phyloP scores from a whole-genome alignment of 2,888 invertebrate genomes.

The Arenicola marina region DNA sequence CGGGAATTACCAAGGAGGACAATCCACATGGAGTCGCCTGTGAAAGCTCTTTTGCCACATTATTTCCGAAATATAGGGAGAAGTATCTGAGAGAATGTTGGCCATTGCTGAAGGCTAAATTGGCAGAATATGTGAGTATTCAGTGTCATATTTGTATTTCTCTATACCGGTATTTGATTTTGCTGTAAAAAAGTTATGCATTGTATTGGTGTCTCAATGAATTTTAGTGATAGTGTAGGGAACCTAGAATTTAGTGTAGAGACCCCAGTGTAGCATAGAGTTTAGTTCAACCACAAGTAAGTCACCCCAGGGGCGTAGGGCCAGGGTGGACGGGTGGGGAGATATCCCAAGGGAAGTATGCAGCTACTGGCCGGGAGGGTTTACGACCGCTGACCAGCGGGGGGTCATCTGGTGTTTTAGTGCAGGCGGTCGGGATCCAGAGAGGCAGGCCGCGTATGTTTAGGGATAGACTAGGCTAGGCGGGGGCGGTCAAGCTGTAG shows the following conservation, averaged over 20 bases:
- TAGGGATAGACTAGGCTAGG: no score
- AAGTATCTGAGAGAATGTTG: conserved; percentile 93
- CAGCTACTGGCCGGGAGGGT: neutral
- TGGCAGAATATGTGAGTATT: conserved; percentile 71
- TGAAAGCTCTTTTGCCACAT: conserved; percentile 94
- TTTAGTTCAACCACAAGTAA: no score
- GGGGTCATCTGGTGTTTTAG: no score
- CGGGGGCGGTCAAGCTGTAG: no score
- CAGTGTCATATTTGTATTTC: neutral
- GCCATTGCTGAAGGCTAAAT: conserved; percentile 87
- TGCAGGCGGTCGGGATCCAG: no score
- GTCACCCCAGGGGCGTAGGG: no score
- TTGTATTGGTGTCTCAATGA: neutral
- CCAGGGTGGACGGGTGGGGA: no score
- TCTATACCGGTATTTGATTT: neutral
- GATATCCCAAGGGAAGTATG: neutral
- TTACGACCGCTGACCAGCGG: no score
- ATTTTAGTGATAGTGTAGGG: neutral
- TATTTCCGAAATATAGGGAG: conserved; percentile 97
- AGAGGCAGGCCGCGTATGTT: no score
- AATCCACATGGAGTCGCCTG: conserved; percentile 86
- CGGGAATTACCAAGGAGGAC: conserved; percentile 83
- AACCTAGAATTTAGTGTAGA: neutral
- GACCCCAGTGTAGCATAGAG: no score
- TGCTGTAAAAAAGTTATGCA: neutral